phyloP scores from a whole-genome alignment of 2,888 invertebrate genomes.

The Tribolium freemani region DNA sequence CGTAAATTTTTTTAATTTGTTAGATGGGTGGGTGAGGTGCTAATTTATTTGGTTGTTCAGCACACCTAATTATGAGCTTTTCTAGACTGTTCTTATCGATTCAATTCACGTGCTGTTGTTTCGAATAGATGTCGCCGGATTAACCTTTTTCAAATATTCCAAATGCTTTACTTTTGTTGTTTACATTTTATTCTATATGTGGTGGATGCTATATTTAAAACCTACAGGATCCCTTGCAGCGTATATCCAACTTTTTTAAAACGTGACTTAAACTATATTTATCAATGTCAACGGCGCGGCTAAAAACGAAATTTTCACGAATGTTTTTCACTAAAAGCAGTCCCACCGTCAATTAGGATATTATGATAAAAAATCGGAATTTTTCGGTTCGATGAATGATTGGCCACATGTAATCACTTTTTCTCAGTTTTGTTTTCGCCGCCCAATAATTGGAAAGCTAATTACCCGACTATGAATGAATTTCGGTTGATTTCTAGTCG shows the following conservation, averaged over 20 bases:
- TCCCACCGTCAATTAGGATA: not conserved
- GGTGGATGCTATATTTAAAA: conserved; percentile 40
- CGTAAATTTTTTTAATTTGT: conserved; percentile 19
- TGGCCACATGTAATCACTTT: conserved; percentile 8
- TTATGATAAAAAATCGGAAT: not conserved
- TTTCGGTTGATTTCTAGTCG: conserved; percentile 13
- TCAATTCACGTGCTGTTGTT: not conserved
- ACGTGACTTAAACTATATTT: conserved; percentile 27
- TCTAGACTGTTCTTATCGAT: conserved; percentile 27
- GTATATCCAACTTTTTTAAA: conserved; percentile 23
- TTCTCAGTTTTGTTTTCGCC: conserved; percentile 5
- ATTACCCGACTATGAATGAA: conserved; percentile 15
- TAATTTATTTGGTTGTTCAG: conserved; percentile 20
- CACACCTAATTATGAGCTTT: not conserved
- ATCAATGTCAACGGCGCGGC: conserved; percentile 13
- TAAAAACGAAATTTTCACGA: conserved; percentile 4
- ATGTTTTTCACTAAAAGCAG: not conserved
- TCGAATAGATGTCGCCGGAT: conserved; percentile 28
- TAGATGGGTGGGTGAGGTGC: conserved; percentile 27
- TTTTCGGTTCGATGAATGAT: conserved; percentile 11
- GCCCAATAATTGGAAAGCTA: conserved; percentile 11
- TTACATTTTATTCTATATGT: conserved; percentile 41
- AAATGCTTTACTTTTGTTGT: conserved; percentile 36
- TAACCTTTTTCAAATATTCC: conserved; percentile 30
- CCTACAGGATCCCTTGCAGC: conserved; percentile 31